Base-by-base conservation (phyloP, 1,140 invertebrate genomes). In the Wasmannia auropunctata region DNA sequence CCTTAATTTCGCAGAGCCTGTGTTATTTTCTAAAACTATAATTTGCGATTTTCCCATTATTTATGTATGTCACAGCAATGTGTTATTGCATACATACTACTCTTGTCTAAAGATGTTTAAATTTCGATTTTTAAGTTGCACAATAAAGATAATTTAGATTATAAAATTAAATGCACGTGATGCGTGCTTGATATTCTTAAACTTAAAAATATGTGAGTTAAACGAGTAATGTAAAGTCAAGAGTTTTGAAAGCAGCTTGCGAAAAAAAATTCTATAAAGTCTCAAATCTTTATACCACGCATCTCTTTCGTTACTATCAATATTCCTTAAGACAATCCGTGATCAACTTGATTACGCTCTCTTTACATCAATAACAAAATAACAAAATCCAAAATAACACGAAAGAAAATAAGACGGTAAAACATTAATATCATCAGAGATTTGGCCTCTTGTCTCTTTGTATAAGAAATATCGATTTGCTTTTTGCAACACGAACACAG, bases 211-310 rank as follows among this genome's bases (percentile, higher is more conserved):
- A 31, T 16, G 4, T 11, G n/a, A 22, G 37, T 56, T 56, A 37
- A 4, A 56, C 14, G 6, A 43, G 19, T 76, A 43, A 16, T 75
- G 14, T 80, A 86, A 70, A 69, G 28, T 80, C 14, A 70, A 0
- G 62, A 62, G 14, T 49, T 19, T 49, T 46, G n/a, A 80, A 34
- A 49, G 8, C 19, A 25, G 4, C 11, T 19, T 51, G 8, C 37
- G 6, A 43, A 60, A 46, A 10, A 51, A 65, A 34, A 49, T 5
- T 25, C 40, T 69, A n/a, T 40, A 67, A 22, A 51, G 56, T 69
- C 56, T 80, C 69, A 67, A n/a, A 49, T 54, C n/a, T n/a, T n/a
- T 34, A 80, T 69, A 80, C 63, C 77, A 80, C 77, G 46, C 34
- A 80, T 69, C 63, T 56, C 40, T 80, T 51, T 79, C 11, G 14